Percentiles rank a stretch among this genome's conserved stretches.
phyloP scores from a whole-genome alignment of 2,797 vertebrate genomes.

The Pipistrellus pipistrellus region DNA sequence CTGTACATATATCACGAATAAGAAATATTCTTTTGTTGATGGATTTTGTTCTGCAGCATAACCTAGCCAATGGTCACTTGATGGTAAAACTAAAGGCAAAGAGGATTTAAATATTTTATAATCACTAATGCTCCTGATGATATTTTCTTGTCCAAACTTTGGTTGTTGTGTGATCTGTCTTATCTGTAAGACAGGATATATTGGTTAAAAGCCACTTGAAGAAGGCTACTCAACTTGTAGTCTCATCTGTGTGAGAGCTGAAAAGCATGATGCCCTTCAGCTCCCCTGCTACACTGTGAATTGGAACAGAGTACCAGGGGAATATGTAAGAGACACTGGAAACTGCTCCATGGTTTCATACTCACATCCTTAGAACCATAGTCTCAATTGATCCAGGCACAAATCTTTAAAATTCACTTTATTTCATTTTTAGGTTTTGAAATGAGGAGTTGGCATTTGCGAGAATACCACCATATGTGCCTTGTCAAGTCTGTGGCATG shows the following conservation, averaged over 20 bases:
- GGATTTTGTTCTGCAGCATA: not conserved
- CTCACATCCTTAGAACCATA: not conserved
- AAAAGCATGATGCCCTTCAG: not conserved
- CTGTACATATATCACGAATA: not conserved
- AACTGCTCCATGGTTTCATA: not conserved
- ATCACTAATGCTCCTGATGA: not conserved
- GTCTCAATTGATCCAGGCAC: constrained; percentile 37
- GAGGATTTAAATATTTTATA: not conserved
- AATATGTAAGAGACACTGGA: not conserved
- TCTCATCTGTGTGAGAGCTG: not conserved
- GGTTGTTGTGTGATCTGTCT: not conserved
- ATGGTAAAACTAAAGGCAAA: not conserved
- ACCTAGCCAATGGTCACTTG: not conserved
- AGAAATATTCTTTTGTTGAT: not conserved
- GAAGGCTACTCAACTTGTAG: not conserved
- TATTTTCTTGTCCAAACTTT: not conserved
- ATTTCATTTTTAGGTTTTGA: constrained; percentile 59
- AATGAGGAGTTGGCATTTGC: constrained; percentile 64
- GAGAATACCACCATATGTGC: constrained; percentile 50
- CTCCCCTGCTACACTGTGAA: not conserved
- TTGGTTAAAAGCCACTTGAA: not conserved
- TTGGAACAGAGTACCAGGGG: not conserved
- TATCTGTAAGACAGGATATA: not conserved
- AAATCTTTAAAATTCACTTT: constrained; percentile 56
- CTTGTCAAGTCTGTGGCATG: not conserved